Evolutionary conservation across 2,113 vertebrate species (phyloP), one percentile per base, ranked within the genome.

Genomic region (Clarias macrocephalus): DNA sequence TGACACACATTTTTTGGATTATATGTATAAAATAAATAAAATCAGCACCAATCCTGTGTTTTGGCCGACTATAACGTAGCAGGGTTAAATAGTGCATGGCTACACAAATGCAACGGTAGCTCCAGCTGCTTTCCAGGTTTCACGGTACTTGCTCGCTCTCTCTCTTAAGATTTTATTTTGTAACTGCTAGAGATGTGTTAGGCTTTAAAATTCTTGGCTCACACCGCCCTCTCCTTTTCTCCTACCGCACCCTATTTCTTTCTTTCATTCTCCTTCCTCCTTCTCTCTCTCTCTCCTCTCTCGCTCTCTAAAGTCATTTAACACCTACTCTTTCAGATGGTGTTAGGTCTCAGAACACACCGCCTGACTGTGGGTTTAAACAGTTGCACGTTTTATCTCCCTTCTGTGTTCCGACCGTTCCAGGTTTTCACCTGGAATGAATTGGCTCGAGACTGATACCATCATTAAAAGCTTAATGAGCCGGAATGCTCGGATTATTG

Each of bases 391-490:
- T 30, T 76, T 77, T 70, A 56, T 66, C 59, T 73, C 59, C 57
- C n/a, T 8, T 80, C 28, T 56, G 48, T 59, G 30, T 56, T 16
- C 18, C 13, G 33, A 48, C 30, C 48, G 56, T 68, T 70, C 63
- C 85, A 80, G 21, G 72, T 79, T 83, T 80, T 57, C 28, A 82
- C 28, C 65, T 86, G 81, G 80, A 82, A 65, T 80, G 84, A 80
- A 86, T 85, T 89, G 68, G 70, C 68, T 62, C 77, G 52, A 66
- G 68, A 77, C 63, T 62, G 30, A 81, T 62, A 62, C 77, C 82
- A 76, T 89, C 66, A 87, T 21, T 80, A 37, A 85, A 82, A 85
- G 56, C 68, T 65, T 65, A 87, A 76, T 87, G 77, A 87, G n/a
- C 82, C 85, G 68, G 76, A 89, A 85, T 85, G 66, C 82, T 60